These are phyloP conservation scores for Neodon shergylaensis DNA, from an alignment of 2,113 vertebrate genomes.

Conservation along the genomic window DNA sequence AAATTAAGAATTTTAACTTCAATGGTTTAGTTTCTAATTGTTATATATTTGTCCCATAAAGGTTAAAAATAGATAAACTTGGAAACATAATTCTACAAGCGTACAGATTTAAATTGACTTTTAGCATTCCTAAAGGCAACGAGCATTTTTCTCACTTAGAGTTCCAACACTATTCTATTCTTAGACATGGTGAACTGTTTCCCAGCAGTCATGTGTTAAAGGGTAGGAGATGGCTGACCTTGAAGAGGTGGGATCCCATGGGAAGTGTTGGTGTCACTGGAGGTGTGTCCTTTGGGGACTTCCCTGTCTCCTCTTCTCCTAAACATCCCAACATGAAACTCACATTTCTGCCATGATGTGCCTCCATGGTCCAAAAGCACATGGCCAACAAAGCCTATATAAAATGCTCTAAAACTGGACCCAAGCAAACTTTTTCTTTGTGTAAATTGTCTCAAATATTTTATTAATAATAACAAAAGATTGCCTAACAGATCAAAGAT, in stretches of 20 bases:
- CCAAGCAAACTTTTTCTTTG: not conserved
- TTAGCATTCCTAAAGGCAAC: not conserved
- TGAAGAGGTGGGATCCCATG: not conserved
- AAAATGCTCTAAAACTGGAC: not conserved
- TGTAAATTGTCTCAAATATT: not conserved
- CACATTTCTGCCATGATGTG: too few species aligned
- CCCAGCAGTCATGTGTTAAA: not conserved
- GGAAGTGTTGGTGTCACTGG: not conserved
- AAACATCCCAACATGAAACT: not conserved
- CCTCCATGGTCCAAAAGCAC: not conserved
- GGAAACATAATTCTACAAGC: not conserved
- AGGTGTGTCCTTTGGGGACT: too few species aligned
- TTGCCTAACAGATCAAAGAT: not conserved
- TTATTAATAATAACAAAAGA: not conserved
- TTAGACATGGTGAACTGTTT: not conserved
- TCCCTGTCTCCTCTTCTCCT: not conserved
- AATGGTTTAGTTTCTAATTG: slow-evolving; percentile 27
- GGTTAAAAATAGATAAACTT: slow-evolving; percentile 32
- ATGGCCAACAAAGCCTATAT: too few species aligned
- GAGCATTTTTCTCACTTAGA: not conserved
- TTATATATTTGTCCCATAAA: not conserved
- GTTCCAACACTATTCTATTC: slow-evolving; percentile 31
- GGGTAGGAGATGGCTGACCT: not conserved
- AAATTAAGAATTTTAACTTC: slow-evolving; percentile 38
- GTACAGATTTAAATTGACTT: slow-evolving; percentile 33